A percentile compares a stretch with the other conserved stretches of the same genome.
Conservation (phyloP, 2,113 vertebrate species). For the Chinchilla lanigera region DNA sequence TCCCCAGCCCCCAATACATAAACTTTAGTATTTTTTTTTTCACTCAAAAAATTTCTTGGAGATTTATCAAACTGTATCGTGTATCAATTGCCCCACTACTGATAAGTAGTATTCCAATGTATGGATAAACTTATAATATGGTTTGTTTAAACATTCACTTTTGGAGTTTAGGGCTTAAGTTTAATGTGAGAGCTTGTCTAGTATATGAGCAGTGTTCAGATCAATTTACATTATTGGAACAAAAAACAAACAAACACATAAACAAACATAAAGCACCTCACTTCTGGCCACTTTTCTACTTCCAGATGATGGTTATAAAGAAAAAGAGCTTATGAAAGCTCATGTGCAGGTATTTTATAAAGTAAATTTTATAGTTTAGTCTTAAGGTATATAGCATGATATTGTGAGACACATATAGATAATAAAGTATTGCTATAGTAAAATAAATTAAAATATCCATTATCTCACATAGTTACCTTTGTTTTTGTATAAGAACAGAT, state of each 20-base stretch:
- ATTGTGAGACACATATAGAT: not conserved
- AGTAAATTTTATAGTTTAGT: not conserved
- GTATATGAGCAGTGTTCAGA: not conserved
- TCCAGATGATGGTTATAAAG: not conserved
- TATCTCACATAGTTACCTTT: not conserved
- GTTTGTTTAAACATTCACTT: not conserved
- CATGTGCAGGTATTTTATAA: not conserved
- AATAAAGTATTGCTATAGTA: not conserved
- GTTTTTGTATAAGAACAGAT: not conserved
- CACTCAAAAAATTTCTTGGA: not conserved
- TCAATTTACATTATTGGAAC: not conserved
- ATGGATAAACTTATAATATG: not conserved
- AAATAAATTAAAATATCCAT: not conserved
- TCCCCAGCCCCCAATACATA: no score
- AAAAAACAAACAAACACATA: not conserved
- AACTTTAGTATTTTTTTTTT: not conserved
- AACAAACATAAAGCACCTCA: not conserved
- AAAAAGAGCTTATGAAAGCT: not conserved
- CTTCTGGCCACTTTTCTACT: not conserved
- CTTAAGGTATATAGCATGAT: not conserved
- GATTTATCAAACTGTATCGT: not conserved
- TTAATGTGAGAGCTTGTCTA: not conserved
- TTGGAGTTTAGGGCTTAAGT: not conserved
- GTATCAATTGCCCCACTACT: not conserved
- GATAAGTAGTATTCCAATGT: not conserved